A percentile compares a stretch with the other conserved stretches of the same genome.
phyloP scores from a whole-genome alignment of 2,797 vertebrate genomes.

The Anguilla pacifica region DNA sequence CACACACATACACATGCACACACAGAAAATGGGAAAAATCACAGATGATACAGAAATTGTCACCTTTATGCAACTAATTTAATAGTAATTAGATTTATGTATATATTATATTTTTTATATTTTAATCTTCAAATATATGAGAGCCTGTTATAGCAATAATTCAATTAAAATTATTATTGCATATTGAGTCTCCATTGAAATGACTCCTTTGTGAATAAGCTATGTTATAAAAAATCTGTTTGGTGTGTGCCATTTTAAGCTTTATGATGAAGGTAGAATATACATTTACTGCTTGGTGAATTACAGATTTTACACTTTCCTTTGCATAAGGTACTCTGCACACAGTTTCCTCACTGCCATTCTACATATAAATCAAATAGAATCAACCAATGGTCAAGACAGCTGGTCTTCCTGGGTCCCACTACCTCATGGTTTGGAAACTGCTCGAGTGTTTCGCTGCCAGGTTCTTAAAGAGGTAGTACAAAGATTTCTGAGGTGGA shows the following conservation, averaged over 20 bases:
- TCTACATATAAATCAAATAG: conserved; percentile 24
- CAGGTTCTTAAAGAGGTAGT: conserved; percentile 70
- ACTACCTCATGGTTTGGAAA: conserved; percentile 37
- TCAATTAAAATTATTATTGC: conserved; percentile 52
- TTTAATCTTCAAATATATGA: conserved; percentile 36
- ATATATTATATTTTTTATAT: conserved; percentile 52
- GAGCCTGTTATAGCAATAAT: conserved; percentile 32
- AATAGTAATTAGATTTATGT: conserved; percentile 52
- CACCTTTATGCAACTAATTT: conserved; percentile 64
- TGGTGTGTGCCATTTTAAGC: conserved; percentile 28
- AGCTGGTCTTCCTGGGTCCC: conserved; percentile 35
- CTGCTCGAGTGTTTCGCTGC: conserved; percentile 44
- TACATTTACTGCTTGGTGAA: conserved; percentile 46
- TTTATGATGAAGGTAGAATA: conserved; percentile 44
- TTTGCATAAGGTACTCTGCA: conserved; percentile 53
- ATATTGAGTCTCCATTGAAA: conserved; percentile 67
- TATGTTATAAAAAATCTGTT: conserved; percentile 49
- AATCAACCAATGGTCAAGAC: conserved; percentile 19
- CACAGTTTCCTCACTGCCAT: conserved; percentile 28
- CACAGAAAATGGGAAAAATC: conserved; percentile 31
- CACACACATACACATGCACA: neutral
- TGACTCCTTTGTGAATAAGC: conserved; percentile 50
- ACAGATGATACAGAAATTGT: conserved; percentile 54
- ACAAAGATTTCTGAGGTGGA: conserved; percentile 53
- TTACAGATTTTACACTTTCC: conserved; percentile 41